Evolutionary conservation across 2,888 invertebrate genomes (phyloP), one percentile per base, ranked within the genome.

Genomic region (Pandemis corylana): DNA sequence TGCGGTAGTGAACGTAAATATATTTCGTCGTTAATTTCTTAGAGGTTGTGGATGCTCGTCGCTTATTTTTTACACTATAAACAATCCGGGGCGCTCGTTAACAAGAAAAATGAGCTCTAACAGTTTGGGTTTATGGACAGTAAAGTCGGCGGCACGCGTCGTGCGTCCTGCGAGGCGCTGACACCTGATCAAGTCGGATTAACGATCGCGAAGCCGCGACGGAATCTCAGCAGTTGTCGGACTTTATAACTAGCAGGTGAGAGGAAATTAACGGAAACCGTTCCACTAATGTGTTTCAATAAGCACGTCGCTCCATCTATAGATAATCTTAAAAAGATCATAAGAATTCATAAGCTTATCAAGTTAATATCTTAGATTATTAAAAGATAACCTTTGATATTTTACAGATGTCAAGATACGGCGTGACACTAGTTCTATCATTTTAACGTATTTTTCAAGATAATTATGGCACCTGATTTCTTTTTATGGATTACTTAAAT

Each of bases 31-130:
- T 91, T 92, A 87, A 90, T 88, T 71, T 81, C 84, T 80, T 82
- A 85, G 86, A 88, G 84, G 87, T 85, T 81, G 81, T 80, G 82
- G 84, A 83, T 80, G 85, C 85, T 87, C 87, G 87, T 85, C 86
- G 85, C 84, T 90, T 80, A 80, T 88, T 92, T 89, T 92, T 93
- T 91, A 89, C 85, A 90, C 91, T 88, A 92, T 94, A 93, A 94
- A 94, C 92, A 92, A 91, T 94, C 88, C 90, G 78, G 82, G 80
- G 79, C 79, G 90, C 79, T 91, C 94, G 92, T 95, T 94, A 94
- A 94, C 84, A 94, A 93, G 94, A 95, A 90, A 93, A 92, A 95
- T 94, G 94, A 90, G 91, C 92, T 90, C 89, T 94, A 91, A 92
- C 89, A 86, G 87, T 86, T 87, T 86, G 85, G 79, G 87, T 94